Evolutionary conservation across 2,113 vertebrate genomes (phyloP).

Genomic region (Salvator merianae): DNA sequence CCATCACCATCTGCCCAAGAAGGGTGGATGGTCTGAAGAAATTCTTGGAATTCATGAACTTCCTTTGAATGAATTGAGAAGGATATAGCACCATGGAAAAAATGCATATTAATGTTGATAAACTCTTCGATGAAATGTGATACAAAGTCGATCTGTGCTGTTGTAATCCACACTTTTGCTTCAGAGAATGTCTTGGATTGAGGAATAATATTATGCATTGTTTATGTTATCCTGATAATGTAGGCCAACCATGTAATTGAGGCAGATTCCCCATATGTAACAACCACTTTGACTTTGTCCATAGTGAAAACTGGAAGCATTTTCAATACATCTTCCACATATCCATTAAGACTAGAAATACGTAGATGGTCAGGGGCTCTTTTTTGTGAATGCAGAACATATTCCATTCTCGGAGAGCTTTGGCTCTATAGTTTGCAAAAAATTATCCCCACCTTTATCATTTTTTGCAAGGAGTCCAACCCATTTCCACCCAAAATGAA

Average conservation of each 20-base stretch:
- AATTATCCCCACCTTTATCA: too few relatives aligned
- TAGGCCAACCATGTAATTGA: neutral
- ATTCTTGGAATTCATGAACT: neutral
- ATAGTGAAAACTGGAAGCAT: neutral
- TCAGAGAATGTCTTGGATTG: neutral
- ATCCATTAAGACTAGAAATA: neutral
- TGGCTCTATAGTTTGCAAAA: neutral
- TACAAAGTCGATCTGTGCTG: neutral
- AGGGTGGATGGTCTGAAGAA: neutral
- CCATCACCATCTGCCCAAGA: neutral
- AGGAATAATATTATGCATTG: neutral
- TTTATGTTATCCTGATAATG: neutral
- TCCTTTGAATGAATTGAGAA: neutral
- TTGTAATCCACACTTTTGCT: slow-evolving; percentile 1
- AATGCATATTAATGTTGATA: neutral
- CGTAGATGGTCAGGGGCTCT: neutral
- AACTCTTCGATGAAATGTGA: neutral
- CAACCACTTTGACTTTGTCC: neutral
- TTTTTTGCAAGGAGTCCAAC: neutral
- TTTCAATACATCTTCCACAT: neutral
- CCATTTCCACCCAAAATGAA: slow-evolving; percentile 13
- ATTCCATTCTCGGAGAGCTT: neutral
- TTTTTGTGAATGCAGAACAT: neutral
- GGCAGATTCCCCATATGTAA: neutral
- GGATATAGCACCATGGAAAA: neutral